Base-by-base conservation (phyloP, 1,140 invertebrate species). In the Choristoneura fumiferana region DNA sequence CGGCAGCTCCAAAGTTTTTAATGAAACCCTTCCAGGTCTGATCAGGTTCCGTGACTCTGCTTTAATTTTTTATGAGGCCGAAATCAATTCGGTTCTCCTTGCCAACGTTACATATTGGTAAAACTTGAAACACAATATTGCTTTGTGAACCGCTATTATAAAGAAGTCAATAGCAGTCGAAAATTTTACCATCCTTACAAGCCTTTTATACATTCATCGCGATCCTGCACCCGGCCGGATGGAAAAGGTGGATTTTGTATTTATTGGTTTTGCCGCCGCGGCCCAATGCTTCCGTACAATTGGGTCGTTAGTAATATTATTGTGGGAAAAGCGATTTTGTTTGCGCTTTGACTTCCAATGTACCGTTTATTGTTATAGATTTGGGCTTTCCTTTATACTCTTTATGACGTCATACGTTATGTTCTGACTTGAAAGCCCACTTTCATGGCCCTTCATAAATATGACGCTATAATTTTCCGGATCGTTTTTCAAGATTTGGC, bases 251-350 rank as follows among this genome's bases (percentile, higher is more conserved):
- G 75, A 87, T 85, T 83, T 80, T 78, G 82, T 85, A 89, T 89
- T 89, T 89, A 89, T 89, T 80, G 81, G 78, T 84, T 84, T 80
- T 72, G 73, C 76, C 72, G 62, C 71, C 73, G 71, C 76, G 69
- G 71, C 76, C 71, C 78, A 80, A 78, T 81, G 83, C 81, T 79
- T 81, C 74, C 75, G 69, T 83, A 86, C 81, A 84, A 88, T 88
- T 79, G 81, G 77, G 72, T 88, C 85, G 83, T 88, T 88, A 86
- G 83, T 84, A 85, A 86, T 83, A 86, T 84, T 85, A 84, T 86
- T 86, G 79, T 83, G 81, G 73, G 74, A 76, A 85, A 86, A 83
- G 73, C 78, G 77, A 81, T 81, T 86, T 83, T 81, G 85, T 86
- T 86, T 86, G 74, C 74, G 76, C 80, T 84, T 81, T 87, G 81